phyloP scores from a whole-genome alignment of 2,113 vertebrate species.

The Carassius auratus region DNA sequence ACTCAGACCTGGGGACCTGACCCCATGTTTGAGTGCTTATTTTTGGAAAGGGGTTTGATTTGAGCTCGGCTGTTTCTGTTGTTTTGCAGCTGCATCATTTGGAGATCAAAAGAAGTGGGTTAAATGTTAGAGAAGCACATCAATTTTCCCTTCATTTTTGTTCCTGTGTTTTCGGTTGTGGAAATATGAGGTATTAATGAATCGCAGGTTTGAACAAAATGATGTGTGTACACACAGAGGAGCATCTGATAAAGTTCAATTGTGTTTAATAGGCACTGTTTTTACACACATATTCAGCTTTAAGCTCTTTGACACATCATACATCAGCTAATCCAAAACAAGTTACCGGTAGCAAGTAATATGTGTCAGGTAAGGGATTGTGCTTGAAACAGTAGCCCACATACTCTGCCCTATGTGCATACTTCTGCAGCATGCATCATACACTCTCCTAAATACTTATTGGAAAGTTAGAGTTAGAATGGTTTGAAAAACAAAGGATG shows the following conservation, averaged over 20 bases:
- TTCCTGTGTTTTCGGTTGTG: neutral
- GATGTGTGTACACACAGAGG: neutral
- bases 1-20: constrained; percentile 50
- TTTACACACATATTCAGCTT: neutral
- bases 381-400: neutral
- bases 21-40: constrained; percentile 49
- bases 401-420: neutral
- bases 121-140: constrained; percentile 1
- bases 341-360: constrained; percentile 5
- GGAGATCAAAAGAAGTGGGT: constrained; percentile 27
- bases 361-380: constrained; percentile 3
- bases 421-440: neutral
- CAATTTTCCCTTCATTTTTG: neutral
- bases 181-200: neutral
- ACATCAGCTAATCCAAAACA: neutral
- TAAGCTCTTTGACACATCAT: constrained; percentile 26
- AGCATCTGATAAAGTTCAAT: neutral
- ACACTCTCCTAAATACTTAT: neutral
- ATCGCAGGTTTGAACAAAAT: neutral
- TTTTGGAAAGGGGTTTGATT: constrained; percentile 50
- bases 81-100: constrained; percentile 49
- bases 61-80: constrained; percentile 46
- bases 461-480: neutral
- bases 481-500: constrained; percentile 23
- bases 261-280: neutral